A percentile compares a stretch with the other conserved stretches of the same genome.
These are phyloP conservation scores for Babyrousa celebensis DNA, from an alignment of 2,797 vertebrate species.

Conservation along the genomic window DNA sequence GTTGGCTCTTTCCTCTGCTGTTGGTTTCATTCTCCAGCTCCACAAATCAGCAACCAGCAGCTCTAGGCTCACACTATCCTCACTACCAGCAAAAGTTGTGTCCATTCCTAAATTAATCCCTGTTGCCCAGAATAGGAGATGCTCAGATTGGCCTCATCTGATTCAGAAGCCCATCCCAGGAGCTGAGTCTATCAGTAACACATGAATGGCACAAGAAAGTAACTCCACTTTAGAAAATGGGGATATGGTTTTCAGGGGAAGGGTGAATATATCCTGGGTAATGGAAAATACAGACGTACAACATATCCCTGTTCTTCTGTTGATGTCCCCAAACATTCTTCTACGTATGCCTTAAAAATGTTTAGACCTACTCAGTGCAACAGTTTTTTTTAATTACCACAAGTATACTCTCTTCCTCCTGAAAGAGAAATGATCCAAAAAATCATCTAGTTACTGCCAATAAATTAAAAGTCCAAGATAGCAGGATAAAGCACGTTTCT, in stretches of 20 bases:
- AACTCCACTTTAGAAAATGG: constrained; percentile 1
- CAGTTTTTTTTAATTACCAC: constrained; percentile 40
- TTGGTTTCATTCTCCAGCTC: neutral
- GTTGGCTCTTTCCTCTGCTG: neutral
- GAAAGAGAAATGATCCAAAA: neutral
- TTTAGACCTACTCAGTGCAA: neutral
- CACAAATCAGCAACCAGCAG: neutral
- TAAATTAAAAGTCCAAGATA: neutral
- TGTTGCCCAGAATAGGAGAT: constrained; percentile 42
- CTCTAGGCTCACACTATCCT: neutral
- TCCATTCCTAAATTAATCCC: constrained; percentile 42
- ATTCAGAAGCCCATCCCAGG: constrained; percentile 20
- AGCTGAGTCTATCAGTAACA: neutral
- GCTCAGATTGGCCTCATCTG: neutral
- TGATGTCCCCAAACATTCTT: constrained; percentile 9
- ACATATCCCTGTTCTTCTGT: neutral
- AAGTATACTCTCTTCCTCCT: constrained; percentile 35
- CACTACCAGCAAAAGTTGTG: neutral
- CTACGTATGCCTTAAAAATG: neutral
- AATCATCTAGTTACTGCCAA: constrained; percentile 11
- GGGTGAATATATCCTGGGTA: neutral
- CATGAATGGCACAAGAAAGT: neutral
- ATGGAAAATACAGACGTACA: neutral
- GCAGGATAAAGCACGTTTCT: neutral
- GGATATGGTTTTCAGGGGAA: neutral